phyloP scores from a whole-genome alignment of 2,888 invertebrate genomes.

The Lysandra bellargus region DNA sequence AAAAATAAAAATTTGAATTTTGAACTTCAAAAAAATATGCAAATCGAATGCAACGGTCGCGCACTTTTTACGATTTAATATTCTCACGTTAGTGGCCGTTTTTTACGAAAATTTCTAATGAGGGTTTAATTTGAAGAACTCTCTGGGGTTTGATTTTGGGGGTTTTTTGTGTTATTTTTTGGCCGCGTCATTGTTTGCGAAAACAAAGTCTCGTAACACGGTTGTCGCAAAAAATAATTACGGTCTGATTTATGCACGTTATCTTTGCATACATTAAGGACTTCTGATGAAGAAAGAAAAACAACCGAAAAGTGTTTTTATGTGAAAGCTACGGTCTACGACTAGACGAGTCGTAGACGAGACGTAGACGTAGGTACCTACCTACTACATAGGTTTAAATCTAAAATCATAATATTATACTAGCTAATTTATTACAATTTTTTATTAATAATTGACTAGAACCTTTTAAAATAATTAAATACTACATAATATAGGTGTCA shows the following conservation, averaged over 20 bases:
- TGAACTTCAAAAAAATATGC: constrained; percentile 59
- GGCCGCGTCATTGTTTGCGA: constrained; percentile 64
- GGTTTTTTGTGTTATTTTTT: constrained; percentile 55
- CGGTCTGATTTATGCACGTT: constrained; percentile 69
- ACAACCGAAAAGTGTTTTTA: background rate
- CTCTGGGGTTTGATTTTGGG: constrained; percentile 77
- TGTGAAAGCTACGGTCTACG: background rate
- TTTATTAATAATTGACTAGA: too few species aligned
- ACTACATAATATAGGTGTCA: too few species aligned
- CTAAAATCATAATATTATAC: too few species aligned
- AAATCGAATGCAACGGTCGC: constrained; percentile 72
- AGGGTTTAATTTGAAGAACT: constrained; percentile 79
- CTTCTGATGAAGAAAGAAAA: background rate
- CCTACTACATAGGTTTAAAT: too few species aligned
- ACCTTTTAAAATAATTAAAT: too few species aligned
- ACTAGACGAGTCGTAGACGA: too few species aligned
- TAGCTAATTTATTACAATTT: too few species aligned
- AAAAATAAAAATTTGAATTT: constrained; percentile 49
- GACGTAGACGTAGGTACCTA: too few species aligned
- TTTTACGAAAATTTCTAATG: constrained; percentile 72
- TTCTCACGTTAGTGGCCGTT: constrained; percentile 73
- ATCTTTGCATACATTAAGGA: constrained; percentile 38
- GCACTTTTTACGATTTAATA: constrained; percentile 63
- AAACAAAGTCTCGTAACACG: constrained; percentile 77
- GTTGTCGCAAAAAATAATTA: constrained; percentile 78